These are phyloP conservation scores for Synergus umbraculus DNA, from an alignment of 2,888 invertebrate species.

Conservation along the genomic window DNA sequence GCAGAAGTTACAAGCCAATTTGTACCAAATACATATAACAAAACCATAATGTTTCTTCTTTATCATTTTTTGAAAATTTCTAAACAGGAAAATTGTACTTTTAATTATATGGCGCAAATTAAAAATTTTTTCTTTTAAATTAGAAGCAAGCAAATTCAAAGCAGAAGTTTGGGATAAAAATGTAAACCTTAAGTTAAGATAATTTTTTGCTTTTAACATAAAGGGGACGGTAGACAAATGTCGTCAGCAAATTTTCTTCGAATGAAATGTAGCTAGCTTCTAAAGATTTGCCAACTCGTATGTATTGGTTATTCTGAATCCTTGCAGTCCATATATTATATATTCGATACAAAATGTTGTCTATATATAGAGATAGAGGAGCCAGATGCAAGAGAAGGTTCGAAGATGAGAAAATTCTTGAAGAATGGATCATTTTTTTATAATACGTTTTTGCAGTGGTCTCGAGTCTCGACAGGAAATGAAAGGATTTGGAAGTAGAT, in stretches of 20 bases:
- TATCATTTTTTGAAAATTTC: too few species aligned
- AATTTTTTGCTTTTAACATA: background rate
- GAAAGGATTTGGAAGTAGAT: background rate
- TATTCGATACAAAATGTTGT: background rate
- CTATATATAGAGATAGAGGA: background rate
- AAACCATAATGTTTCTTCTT: too few species aligned
- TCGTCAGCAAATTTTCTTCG: background rate
- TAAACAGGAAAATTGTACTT: too few species aligned
- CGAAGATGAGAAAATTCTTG: conserved; percentile 18
- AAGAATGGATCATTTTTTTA: background rate
- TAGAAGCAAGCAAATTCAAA: too few species aligned
- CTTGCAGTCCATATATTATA: background rate
- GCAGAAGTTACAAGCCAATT: too few species aligned
- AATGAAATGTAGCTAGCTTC: background rate
- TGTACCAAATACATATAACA: too few species aligned
- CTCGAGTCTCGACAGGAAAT: conserved; percentile 5
- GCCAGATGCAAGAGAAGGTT: conserved; percentile 11
- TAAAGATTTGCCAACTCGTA: background rate
- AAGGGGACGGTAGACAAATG: background rate
- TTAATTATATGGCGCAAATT: too few species aligned
- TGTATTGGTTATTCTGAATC: background rate
- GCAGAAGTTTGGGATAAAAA: background rate
- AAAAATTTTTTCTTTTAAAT: too few species aligned
- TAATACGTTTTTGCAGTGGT: conserved; percentile 24
- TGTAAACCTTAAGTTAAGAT: background rate